Evolutionary conservation across 2,113 vertebrate species (phyloP), one percentile per base, ranked within the genome.

Genomic region (Galemys pyrenaicus): DNA sequence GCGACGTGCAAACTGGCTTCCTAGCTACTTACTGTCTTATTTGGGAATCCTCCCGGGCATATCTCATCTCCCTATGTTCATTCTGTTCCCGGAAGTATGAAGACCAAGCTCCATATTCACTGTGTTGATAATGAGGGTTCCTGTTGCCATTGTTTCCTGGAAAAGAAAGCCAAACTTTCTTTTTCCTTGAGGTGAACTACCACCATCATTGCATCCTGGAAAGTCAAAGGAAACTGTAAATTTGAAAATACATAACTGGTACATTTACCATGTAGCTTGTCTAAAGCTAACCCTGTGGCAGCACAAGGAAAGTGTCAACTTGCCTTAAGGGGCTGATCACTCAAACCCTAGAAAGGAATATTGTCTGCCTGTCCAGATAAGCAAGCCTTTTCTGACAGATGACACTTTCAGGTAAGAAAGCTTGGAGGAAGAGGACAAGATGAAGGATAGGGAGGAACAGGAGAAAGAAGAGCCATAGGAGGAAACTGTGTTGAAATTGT

Each of bases 121-220:
- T 94, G 19, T 97, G 96, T 71, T 98, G 94, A 15, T 78, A 71
- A 15, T 10, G 67, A 41, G 85, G 90, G 10, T 92, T 87, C 44
- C 95, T 93, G 39, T 98, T 98, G 49, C 92, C 96, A 26, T 97
- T 97, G 89, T 97, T 70, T 35, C 94, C 97, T 65, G 95, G 97
- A 80, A 98, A 96, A 22, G 96, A 87, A 1, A 97, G 97, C 41
- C 97, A 96, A 44, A 93, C 95, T 96, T 98, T 98, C 44, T 96
- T 97, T 79, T 98, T 78, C 98, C 98, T 87, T 94, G 97, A 41
- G 95, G 92, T 65, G 97, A 97, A 12, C 90, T 77, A 5, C 97
- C 94, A 32, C 96, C 95, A 65, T 98, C 97, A 39, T 98, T 98
- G 30, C 98, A 97, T 56, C 99, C 99, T 99, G 92, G 35, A 77